phyloP scores from a whole-genome alignment of 2,888 invertebrate genomes.

The Epirrhoe tristata region DNA sequence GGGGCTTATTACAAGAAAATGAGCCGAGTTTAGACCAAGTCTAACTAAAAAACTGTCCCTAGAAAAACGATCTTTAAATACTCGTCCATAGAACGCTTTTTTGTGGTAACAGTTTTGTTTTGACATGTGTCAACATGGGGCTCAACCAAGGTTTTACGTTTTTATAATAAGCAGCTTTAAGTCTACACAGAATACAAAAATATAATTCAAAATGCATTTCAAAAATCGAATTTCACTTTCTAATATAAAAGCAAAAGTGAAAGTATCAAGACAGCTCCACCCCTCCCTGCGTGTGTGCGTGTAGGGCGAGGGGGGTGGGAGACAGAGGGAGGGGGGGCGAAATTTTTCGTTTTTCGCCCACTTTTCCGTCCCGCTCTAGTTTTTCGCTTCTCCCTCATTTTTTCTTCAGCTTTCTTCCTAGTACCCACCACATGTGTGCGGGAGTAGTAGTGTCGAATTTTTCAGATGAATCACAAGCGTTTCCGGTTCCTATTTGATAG shows the following conservation, averaged over 20 bases:
- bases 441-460: conserved; percentile 55
- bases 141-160: no score
- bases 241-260: conserved; percentile 54
- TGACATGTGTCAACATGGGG: no score
- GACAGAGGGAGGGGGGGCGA: conserved; percentile 65
- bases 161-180: no score
- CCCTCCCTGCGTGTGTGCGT: conserved; percentile 75
- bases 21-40: no score
- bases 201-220: neutral
- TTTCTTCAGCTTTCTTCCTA: conserved; percentile 84
- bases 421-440: conserved; percentile 85
- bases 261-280: conserved; percentile 51
- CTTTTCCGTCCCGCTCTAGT: conserved; percentile 85
- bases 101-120: no score
- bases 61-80: no score
- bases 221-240: conserved; percentile 12
- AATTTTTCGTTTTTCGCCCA: conserved; percentile 86
- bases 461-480: conserved; percentile 54
- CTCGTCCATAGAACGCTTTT: no score
- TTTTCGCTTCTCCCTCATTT: conserved; percentile 84
- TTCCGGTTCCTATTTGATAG: conserved; percentile 68
- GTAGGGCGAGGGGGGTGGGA: conserved; percentile 64
- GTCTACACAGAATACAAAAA: no score
- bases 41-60: no score
- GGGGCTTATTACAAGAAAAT: no score